These are phyloP conservation scores for Cecidostiba fungosa DNA, from an alignment of 2,888 invertebrate genomes.

Conservation along the genomic window DNA sequence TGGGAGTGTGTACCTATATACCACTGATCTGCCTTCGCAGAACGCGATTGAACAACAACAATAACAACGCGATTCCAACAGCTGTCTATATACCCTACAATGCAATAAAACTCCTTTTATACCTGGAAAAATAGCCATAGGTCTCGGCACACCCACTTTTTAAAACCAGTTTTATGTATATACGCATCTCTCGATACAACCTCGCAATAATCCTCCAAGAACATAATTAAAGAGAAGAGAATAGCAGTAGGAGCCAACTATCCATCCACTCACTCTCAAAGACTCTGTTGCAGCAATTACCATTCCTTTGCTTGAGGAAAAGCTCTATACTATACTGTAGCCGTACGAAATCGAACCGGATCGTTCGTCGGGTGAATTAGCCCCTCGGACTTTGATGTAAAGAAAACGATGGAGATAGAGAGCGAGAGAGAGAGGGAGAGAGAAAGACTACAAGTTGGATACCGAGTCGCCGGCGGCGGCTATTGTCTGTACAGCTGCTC, in stretches of 20 bases:
- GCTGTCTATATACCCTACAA: background rate
- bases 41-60: background rate
- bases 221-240: background rate
- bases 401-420: background rate
- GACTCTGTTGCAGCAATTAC: background rate
- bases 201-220: background rate
- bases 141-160: no score
- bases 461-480: background rate
- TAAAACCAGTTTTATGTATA: no score
- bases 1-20: background rate
- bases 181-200: background rate
- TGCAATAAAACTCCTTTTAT: no score
- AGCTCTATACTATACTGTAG: background rate
- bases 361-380: background rate
- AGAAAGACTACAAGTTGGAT: background rate
- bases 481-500: background rate
- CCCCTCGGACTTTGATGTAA: slow-evolving; percentile 1
- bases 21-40: background rate
- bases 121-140: no score
- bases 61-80: background rate
- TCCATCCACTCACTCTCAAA: background rate
- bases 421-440: background rate
- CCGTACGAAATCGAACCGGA: slow-evolving; percentile 4
- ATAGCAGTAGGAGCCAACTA: background rate
- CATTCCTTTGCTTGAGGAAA: background rate